Percentiles rank a stretch among this genome's conserved stretches.
Conservation (phyloP, 2,113 vertebrate species). For the Oryzias celebensis region DNA sequence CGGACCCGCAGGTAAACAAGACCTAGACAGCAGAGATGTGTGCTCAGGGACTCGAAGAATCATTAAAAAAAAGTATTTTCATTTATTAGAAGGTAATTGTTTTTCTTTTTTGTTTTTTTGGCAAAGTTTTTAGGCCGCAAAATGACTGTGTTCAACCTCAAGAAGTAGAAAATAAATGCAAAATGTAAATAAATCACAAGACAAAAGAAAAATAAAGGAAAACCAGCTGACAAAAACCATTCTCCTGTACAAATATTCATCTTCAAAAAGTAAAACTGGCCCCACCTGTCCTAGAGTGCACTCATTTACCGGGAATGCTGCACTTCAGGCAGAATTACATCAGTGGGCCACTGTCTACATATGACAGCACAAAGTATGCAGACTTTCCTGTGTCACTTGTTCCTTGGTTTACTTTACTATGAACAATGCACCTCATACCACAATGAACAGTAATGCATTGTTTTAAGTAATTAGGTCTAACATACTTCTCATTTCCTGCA, state of each 20-base stretch:
- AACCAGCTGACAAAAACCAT: too few relatives aligned
- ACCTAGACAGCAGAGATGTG: neutral
- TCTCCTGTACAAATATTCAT: neutral
- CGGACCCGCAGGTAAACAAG: slow-evolving; percentile 70
- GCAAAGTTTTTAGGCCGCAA: too few relatives aligned
- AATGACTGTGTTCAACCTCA: neutral
- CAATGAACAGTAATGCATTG: neutral
- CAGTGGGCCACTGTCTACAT: slow-evolving; percentile 12
- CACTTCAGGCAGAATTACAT: slow-evolving; percentile 58
- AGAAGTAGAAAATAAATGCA: neutral
- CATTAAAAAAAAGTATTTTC: neutral
- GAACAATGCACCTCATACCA: slow-evolving; percentile 16
- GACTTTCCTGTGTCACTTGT: slow-evolving; percentile 52
- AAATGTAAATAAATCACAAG: neutral
- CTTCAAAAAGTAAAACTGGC: slow-evolving; percentile 43
- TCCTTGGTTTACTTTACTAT: slow-evolving; percentile 7
- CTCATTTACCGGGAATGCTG: slow-evolving; percentile 61
- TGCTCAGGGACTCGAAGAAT: neutral
- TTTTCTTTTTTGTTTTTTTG: too few relatives aligned
- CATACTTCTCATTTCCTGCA: slow-evolving; percentile 1
- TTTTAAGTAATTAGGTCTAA: slow-evolving; percentile 5
- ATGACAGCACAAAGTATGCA: slow-evolving; percentile 34
- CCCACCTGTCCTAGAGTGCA: slow-evolving; percentile 40
- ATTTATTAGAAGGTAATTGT: too few relatives aligned
- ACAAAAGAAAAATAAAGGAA: neutral